These are phyloP conservation scores for Perca fluviatilis DNA, from an alignment of 2,113 vertebrate genomes.

Conservation along the genomic window DNA sequence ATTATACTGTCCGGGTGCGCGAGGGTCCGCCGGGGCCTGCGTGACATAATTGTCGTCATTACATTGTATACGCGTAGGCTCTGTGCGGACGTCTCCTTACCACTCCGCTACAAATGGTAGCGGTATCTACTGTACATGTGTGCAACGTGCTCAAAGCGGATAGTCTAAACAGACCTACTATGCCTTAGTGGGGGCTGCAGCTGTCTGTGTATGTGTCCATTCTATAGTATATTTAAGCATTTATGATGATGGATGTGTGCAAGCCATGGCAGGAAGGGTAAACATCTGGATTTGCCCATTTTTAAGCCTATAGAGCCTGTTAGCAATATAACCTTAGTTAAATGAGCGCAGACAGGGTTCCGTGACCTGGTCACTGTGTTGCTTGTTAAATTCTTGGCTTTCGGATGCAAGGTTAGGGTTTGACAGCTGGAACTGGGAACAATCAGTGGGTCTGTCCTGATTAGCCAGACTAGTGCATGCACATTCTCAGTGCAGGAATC, in stretches of 20 bases:
- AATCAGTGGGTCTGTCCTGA: neutral
- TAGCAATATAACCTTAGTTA: neutral
- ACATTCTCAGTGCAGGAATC: neutral
- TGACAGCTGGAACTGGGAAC: conserved; percentile 6
- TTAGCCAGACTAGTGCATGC: neutral
- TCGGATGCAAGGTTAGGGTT: neutral
- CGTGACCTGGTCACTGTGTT: neutral
- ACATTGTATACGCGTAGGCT: no score
- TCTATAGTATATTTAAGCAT: no score
- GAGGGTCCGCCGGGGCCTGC: no score
- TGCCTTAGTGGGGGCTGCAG: no score
- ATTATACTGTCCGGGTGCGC: no score
- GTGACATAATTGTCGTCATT: no score
- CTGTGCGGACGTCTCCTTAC: no score
- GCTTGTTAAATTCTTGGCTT: conserved; percentile 12
- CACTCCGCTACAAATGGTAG: no score
- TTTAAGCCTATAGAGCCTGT: neutral
- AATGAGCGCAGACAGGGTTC: neutral
- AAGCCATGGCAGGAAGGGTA: neutral
- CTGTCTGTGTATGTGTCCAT: no score
- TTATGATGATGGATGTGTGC: neutral
- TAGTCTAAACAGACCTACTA: no score
- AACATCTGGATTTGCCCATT: conserved; percentile 3
- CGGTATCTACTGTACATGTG: no score
- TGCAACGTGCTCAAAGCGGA: no score